Evolutionary conservation across 2,797 vertebrate species (phyloP), one percentile per base, ranked within the genome.

Genomic region (Typhlichthys eigenmanni): DNA sequence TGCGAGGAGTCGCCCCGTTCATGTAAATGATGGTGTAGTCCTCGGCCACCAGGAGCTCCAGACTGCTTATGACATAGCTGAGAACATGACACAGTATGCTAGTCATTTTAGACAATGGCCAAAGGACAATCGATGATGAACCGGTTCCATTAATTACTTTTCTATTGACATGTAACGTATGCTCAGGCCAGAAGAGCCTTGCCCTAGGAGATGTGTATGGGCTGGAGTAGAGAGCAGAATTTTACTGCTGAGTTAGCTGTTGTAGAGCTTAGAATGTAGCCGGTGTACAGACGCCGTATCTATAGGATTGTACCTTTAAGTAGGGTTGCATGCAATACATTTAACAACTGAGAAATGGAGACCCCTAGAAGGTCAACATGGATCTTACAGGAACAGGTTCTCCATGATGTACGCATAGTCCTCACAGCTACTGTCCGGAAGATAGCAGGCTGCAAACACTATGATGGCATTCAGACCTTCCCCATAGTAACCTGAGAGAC

Each of bases 21-120:
- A 99, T 88, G 84, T 98, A 98, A 62, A 98, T 91, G 0, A 99
- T 99, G 96, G 98, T 98, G 50, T 99, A 98, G 71, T 99, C 97
- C 78, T 99, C 97, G 0, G 97, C 97, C 59, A 99, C 97, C 51
- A 99, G 92, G 65, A 97, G 89, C 81, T 99, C 97, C 86, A 99
- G 76, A 71, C 96, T 99, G 71, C 97, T 99, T 80, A 98, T 95
- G 43, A 99, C 96, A 0, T 98, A 99, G 19, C 97, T 99, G 87
- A 38, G 6, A n/a, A 60, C 24, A 29, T 3, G 24, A 29, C 24
- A 29, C 24, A 4, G 4, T 29, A 24, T 4, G 24, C 24, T 11
- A 63, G 77, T 13, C 53, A 13, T 8, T 45, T 34, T 34, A 19
- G 13, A 55, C 53, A 4, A 12, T 47, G 13, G 46, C 13, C 9